These are phyloP conservation scores for Saxidomus purpurata DNA, from an alignment of 1,140 invertebrate species.

Conservation along the genomic window DNA sequence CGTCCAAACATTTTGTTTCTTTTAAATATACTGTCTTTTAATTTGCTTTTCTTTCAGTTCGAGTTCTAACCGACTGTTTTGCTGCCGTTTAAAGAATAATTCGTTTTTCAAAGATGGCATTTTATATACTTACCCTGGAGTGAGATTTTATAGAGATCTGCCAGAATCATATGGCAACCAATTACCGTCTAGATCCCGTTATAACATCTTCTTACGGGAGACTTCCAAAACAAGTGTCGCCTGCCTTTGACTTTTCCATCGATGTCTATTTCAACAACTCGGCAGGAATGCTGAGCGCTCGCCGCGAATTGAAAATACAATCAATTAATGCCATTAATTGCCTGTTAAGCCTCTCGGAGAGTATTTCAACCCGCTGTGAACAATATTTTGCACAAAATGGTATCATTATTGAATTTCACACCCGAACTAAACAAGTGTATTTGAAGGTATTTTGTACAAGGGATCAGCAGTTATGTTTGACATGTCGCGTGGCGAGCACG, in stretches of 20 bases:
- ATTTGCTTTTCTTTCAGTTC: not conserved
- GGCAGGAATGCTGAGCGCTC: slow-evolving; percentile 10
- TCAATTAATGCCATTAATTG: slow-evolving; percentile 63
- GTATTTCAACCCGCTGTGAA: slow-evolving; percentile 4
- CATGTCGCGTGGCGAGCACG: slow-evolving; percentile 63
- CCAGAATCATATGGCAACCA: slow-evolving; percentile 59
- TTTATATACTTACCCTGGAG: slow-evolving; percentile 62
- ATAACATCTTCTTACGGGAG: slow-evolving; percentile 60
- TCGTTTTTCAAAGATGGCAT: not conserved
- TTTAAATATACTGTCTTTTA: not conserved
- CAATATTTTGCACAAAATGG: slow-evolving; percentile 49
- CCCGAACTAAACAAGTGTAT: slow-evolving; percentile 44
- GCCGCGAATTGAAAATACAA: slow-evolving; percentile 16
- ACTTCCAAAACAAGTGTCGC: slow-evolving; percentile 62
- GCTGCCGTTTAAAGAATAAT: slow-evolving; percentile 28
- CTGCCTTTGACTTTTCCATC: slow-evolving; percentile 17
- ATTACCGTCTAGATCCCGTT: slow-evolving; percentile 61
- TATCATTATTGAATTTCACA: slow-evolving; percentile 52
- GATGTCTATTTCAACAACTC: slow-evolving; percentile 51
- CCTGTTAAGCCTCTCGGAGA: slow-evolving; percentile 30
- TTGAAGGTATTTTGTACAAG: slow-evolving; percentile 30
- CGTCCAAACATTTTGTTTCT: no score
- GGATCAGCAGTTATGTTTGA: slow-evolving; percentile 1
- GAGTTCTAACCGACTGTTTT: not conserved
- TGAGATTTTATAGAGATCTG: slow-evolving; percentile 56